These are phyloP conservation scores for Argentina silus DNA, from an alignment of 2,797 vertebrate genomes.

Conservation along the genomic window DNA sequence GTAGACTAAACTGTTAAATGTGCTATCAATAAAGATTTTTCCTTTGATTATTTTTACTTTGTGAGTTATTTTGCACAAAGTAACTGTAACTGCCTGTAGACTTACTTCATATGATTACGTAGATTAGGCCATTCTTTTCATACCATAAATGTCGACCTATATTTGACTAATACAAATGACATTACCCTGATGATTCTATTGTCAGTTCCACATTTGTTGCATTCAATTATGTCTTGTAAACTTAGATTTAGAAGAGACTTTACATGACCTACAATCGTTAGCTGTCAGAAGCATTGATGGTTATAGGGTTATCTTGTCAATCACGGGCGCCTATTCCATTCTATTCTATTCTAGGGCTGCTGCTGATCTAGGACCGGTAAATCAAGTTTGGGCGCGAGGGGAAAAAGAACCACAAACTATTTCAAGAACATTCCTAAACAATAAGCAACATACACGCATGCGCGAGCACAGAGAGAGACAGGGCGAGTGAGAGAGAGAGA, in stretches of 20 bases:
- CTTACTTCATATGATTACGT: neutral
- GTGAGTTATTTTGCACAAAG: neutral
- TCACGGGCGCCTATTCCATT: no score
- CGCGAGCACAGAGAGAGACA: slow-evolving; percentile 1
- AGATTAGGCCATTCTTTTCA: no score
- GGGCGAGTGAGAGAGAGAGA: slow-evolving; percentile 1
- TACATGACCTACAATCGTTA: no score
- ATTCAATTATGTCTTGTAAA: no score
- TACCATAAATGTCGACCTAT: no score
- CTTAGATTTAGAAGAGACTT: no score
- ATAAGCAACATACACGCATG: neutral
- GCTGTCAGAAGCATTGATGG: no score
- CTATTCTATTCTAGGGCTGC: neutral
- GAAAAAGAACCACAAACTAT: slow-evolving; percentile 32
- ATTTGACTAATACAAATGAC: no score
- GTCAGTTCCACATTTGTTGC: no score
- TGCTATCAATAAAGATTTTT: neutral
- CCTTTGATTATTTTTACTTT: neutral
- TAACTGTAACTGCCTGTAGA: neutral
- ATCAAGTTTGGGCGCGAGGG: slow-evolving; percentile 29
- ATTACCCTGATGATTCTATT: no score
- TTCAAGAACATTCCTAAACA: slow-evolving; percentile 25
- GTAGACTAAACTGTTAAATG: neutral
- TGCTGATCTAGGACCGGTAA: slow-evolving; percentile 38
- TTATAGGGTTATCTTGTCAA: no score